These are phyloP conservation scores for Thymelicus sylvestris DNA, from an alignment of 2,888 invertebrate genomes.

Conservation along the genomic window DNA sequence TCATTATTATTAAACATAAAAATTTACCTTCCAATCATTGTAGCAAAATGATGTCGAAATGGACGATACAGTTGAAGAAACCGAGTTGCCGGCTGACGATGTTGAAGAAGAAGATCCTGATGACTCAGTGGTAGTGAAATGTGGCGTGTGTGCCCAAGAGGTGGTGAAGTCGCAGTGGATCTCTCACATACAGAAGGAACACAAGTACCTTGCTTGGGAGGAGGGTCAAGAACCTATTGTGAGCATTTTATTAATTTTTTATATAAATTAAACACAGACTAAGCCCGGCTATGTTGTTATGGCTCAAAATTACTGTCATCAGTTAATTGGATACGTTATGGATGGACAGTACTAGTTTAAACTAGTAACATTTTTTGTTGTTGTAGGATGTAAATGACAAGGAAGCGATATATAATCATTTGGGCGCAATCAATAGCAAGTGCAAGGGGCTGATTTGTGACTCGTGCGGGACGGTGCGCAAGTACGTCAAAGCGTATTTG, in stretches of 20 bases:
- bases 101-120: not conserved
- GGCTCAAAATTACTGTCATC: too few species aligned
- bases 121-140: slow-evolving; percentile 15
- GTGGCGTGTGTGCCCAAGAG: slow-evolving; percentile 38
- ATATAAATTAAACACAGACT: too few species aligned
- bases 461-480: slow-evolving; percentile 42
- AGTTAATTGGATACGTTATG: too few species aligned
- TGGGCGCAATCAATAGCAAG: slow-evolving; percentile 33
- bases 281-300: too few species aligned
- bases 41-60: not conserved
- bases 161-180: slow-evolving; percentile 43
- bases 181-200: slow-evolving; percentile 43
- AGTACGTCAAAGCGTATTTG: slow-evolving; percentile 44
- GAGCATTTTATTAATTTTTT: slow-evolving; percentile 17
- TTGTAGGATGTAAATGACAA: slow-evolving; percentile 39
- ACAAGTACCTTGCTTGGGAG: slow-evolving; percentile 49
- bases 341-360: too few species aligned
- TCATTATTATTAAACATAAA: not conserved
- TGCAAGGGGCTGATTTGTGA: slow-evolving; percentile 41
- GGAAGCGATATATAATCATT: slow-evolving; percentile 38
- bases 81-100: not conserved
- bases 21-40: not conserved
- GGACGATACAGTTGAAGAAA: not conserved
- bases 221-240: slow-evolving; percentile 46
- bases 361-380: too few species aligned